Conservation (phyloP, 2,797 vertebrate species). For the Syngnathus acus region DNA sequence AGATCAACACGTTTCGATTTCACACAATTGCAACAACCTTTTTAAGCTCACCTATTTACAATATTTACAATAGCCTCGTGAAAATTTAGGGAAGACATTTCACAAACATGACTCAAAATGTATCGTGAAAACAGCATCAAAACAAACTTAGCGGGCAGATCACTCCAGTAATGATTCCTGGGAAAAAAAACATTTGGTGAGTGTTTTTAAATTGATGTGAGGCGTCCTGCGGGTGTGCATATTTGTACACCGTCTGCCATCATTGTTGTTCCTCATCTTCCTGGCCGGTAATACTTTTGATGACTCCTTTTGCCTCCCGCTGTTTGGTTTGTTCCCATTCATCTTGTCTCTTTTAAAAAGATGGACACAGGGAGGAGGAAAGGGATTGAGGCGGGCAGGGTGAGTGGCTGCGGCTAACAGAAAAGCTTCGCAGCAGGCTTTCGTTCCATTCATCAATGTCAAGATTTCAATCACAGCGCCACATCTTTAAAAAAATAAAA, state of each 20-base stretch:
- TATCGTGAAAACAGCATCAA: not conserved
- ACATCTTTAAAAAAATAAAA: conserved; percentile 48
- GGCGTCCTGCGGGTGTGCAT: conserved; percentile 19
- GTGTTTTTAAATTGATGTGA: conserved; percentile 12
- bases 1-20: not conserved
- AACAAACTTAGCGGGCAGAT: not conserved
- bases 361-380: conserved; percentile 18
- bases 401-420: conserved; percentile 17
- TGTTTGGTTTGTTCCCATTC: conserved; percentile 39
- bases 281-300: conserved; percentile 23
- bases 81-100: not conserved
- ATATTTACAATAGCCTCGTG: too few species aligned
- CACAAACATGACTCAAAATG: not conserved
- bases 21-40: too few species aligned
- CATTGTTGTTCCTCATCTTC: conserved; percentile 21
- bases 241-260: conserved; percentile 20
- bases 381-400: not conserved
- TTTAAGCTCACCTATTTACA: too few species aligned
- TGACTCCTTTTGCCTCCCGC: conserved; percentile 30
- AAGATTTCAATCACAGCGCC: conserved; percentile 39
- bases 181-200: conserved; percentile 3
- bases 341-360: conserved; percentile 29
- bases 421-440: conserved; percentile 49
- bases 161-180: conserved; percentile 16
- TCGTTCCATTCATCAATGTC: conserved; percentile 54